phyloP scores from a whole-genome alignment of 1,140 invertebrate genomes.

The Eubasilissa regina region DNA sequence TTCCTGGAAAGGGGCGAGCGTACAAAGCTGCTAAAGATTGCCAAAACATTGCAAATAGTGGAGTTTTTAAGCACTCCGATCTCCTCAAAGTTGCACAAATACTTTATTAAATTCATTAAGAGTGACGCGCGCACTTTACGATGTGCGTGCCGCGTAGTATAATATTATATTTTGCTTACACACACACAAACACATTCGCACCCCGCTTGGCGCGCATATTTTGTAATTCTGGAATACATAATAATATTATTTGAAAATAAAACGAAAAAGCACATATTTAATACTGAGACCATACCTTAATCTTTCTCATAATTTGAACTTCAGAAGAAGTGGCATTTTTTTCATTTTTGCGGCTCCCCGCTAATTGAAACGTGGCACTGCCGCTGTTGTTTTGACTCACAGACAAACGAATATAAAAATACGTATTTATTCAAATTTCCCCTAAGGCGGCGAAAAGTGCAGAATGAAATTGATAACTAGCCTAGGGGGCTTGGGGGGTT shows the following conservation, averaged over 20 bases:
- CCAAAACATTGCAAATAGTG: too few species aligned
- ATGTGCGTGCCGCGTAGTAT: too few species aligned
- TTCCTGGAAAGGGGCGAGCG: too few species aligned
- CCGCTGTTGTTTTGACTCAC: constrained; percentile 30
- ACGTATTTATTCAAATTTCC: constrained; percentile 21
- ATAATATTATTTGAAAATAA: neutral
- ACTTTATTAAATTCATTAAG: too few species aligned
- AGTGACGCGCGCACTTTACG: too few species aligned
- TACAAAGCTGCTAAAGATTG: too few species aligned
- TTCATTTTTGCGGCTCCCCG: neutral
- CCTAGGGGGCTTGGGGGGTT: neutral
- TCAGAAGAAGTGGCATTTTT: constrained; percentile 8
- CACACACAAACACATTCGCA: neutral
- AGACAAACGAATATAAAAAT: constrained; percentile 36
- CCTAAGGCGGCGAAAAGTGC: constrained; percentile 5
- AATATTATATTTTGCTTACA: too few species aligned
- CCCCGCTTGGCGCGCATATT: neutral
- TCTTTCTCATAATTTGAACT: constrained; percentile 6
- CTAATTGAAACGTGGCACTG: constrained; percentile 32
- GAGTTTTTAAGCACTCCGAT: too few species aligned
- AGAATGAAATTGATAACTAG: constrained; percentile 20
- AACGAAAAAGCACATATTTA: neutral
- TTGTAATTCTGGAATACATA: neutral
- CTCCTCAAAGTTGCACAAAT: too few species aligned
- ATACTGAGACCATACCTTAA: neutral